Evolutionary conservation across 2,113 vertebrate species (phyloP).

Genomic region (Lepisosteus osseus): DNA sequence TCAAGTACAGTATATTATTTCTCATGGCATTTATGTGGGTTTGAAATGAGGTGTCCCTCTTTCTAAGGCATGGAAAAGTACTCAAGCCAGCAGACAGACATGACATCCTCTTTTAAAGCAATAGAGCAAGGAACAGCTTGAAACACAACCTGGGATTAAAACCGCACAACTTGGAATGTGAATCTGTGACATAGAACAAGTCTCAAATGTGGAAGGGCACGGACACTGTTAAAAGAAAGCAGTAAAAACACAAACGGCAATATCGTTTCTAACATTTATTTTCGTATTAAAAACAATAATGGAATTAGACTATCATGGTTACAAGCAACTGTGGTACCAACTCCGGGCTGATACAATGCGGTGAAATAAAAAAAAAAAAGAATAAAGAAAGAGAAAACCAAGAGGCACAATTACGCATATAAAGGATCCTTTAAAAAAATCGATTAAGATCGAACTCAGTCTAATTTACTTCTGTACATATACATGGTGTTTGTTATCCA

Average conservation of each 20-base stretch:
- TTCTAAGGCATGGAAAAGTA: too few relatives aligned
- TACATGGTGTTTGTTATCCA: slow-evolving; percentile 47
- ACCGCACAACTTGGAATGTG: too few relatives aligned
- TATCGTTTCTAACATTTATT: slow-evolving; percentile 70
- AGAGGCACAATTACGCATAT: slow-evolving; percentile 55
- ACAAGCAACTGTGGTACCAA: slow-evolving; percentile 74
- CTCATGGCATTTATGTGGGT: too few relatives aligned
- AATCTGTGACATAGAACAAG: too few relatives aligned
- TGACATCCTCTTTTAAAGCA: too few relatives aligned
- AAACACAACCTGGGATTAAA: too few relatives aligned
- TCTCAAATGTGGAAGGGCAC: too few relatives aligned
- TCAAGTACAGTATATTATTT: too few relatives aligned
- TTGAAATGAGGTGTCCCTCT: too few relatives aligned
- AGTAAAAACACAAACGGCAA: slow-evolving; percentile 13
- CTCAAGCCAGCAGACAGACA: too few relatives aligned
- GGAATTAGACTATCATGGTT: slow-evolving; percentile 72
- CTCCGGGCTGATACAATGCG: slow-evolving; percentile 66
- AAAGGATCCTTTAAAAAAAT: slow-evolving; percentile 31
- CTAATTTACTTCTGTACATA: slow-evolving; percentile 33
- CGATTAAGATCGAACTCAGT: slow-evolving; percentile 30
- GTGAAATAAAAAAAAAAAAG: slow-evolving; percentile 47
- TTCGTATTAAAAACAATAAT: slow-evolving; percentile 75
- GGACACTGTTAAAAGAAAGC: background rate
- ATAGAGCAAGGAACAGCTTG: too few relatives aligned
- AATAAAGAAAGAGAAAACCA: slow-evolving; percentile 36